Evolutionary conservation across 30 jellyfish, hydroid and myxozoan species (phyloP), one percentile per base, ranked within the genome.

Genomic region (Clytia hemisphaerica): DNA sequence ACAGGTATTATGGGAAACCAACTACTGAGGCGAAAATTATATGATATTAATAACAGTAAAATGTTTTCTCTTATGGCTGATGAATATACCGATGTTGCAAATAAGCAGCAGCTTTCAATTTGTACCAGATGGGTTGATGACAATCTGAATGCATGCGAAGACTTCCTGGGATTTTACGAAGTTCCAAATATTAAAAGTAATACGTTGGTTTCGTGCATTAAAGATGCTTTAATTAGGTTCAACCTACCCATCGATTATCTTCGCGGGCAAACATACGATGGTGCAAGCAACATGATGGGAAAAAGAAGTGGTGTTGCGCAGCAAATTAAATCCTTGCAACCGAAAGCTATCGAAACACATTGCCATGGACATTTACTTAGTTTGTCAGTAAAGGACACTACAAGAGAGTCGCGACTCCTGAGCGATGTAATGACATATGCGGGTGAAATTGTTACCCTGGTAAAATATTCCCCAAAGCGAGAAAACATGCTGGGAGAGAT

Each of bases 41-140:
- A n/a, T n/a, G n/a, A n/a, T n/a, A n/a, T n/a, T n/a, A n/a, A n/a
- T n/a, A n/a, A n/a, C n/a, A n/a, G n/a, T n/a, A n/a, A n/a, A n/a
- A n/a, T n/a, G n/a, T n/a, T n/a, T n/a, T n/a, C n/a, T n/a, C n/a
- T 51, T 4, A 69, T 69, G 29, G 53, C 66, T 62, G 62, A 69
- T 65, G 78, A 14, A 46, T 60, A 60, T 60, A 60, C 73, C 30
- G 67, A 32, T 32, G 62, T 69, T 16, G 7, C 82, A 30, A 69
- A 69, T 40, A 65, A 69, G 61, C 37, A 69, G 82, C 81, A 69
- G 27, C 16, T 69, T 21, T 69, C 81, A 9, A 21, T 69, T 48
- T 69, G 82, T 28, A 57, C 53, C n/a, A 0, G 81, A 49, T 69
- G 82, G 82, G 29, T 31, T 21, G 60, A 69, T 54, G 81, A 69